A percentile compares a stretch with the other conserved stretches of the same genome.
phyloP scores from a whole-genome alignment of 2,113 vertebrate genomes.

The Periophthalmus modestus region DNA sequence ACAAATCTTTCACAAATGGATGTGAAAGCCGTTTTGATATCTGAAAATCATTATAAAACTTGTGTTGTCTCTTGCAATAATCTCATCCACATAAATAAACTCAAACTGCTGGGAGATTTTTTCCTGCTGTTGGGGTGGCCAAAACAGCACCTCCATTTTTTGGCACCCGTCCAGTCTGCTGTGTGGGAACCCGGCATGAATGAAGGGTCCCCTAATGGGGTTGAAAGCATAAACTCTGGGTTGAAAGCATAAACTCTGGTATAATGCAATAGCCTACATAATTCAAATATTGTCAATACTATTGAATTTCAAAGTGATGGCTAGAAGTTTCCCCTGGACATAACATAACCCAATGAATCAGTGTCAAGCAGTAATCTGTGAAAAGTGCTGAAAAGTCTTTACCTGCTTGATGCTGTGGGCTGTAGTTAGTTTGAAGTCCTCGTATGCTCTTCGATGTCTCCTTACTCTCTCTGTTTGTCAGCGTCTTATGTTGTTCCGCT shows the following conservation, averaged over 20 bases:
- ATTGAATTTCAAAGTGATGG: neutral
- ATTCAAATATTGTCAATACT: conserved; percentile 1
- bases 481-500: conserved; percentile 51
- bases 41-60: conserved; percentile 5
- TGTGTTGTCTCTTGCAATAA: conserved; percentile 32
- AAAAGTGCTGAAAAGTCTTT: conserved; percentile 21
- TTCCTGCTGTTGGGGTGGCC: conserved; percentile 11
- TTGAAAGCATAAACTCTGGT: neutral
- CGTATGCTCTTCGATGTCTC: conserved; percentile 21
- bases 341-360: neutral
- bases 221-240: neutral
- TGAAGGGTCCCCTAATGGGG: neutral
- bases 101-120: conserved; percentile 7
- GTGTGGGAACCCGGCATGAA: conserved; percentile 55
- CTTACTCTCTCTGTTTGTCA: conserved; percentile 34
- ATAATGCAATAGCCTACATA: neutral
- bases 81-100: conserved; percentile 53
- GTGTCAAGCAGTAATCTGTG: conserved; percentile 10
- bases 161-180: conserved; percentile 43
- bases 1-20: neutral
- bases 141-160: conserved; percentile 24
- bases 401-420: conserved; percentile 49
- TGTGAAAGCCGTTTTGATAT: neutral
- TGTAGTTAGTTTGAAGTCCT: conserved; percentile 1
- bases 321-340: neutral